These are phyloP conservation scores for Apamea anceps DNA, from an alignment of 2,888 invertebrate species.

Conservation along the genomic window DNA sequence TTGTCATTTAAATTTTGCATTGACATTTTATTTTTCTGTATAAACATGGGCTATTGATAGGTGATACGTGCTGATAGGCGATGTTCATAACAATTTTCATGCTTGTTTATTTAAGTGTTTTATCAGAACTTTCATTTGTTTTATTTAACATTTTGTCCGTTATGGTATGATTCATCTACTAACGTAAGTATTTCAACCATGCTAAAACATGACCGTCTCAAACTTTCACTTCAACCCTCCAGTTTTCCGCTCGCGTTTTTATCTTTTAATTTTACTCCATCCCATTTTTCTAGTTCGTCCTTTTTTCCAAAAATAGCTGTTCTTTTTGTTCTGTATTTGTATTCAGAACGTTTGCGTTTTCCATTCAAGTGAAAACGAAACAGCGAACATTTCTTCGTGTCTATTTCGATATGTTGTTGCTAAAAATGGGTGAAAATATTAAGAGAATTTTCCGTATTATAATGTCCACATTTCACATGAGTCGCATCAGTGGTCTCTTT, in stretches of 20 bases:
- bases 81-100: neutral
- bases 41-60: neutral
- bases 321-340: conserved; percentile 49
- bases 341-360: conserved; percentile 49
- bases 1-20: neutral
- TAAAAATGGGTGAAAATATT: conserved; percentile 28
- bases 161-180: neutral
- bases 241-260: conserved; percentile 27
- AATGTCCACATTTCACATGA: conserved; percentile 12
- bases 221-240: conserved; percentile 10
- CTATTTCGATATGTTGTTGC: conserved; percentile 33
- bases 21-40: neutral
- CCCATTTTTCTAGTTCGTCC: conserved; percentile 19
- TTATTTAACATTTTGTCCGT: neutral
- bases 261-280: conserved; percentile 43
- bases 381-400: conserved; percentile 20
- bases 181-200: neutral
- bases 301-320: conserved; percentile 42
- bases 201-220: conserved; percentile 7
- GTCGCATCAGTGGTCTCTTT: conserved; percentile 40
- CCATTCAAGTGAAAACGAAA: conserved; percentile 42
- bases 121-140: neutral
- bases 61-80: neutral
- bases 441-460: conserved; percentile 38
- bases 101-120: neutral